These are phyloP conservation scores for Poeciliopsis prolifica DNA, from an alignment of 2,113 vertebrate genomes.

Conservation along the genomic window DNA sequence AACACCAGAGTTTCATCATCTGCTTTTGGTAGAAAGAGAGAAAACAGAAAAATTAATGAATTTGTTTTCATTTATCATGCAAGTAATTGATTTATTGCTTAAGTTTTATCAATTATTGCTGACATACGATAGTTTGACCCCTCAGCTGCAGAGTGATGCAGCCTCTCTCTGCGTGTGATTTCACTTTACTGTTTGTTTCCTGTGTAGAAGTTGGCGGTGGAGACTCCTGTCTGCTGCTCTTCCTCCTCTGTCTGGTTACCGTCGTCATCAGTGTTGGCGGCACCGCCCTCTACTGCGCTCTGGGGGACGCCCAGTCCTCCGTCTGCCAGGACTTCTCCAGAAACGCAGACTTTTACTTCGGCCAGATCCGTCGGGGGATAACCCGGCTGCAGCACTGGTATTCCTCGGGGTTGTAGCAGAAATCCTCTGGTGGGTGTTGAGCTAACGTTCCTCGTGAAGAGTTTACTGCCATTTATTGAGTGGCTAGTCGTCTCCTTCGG, in stretches of 20 bases:
- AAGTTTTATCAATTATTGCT: too few relatives aligned
- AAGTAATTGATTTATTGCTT: too few relatives aligned
- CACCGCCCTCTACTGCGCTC: conserved; percentile 95
- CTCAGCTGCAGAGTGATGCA: not conserved
- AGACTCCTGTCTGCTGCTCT: conserved; percentile 92
- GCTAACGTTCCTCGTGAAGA: conserved; percentile 17
- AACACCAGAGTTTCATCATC: too few relatives aligned
- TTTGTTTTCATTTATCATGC: too few relatives aligned
- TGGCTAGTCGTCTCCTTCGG: conserved; percentile 16
- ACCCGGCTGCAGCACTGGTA: conserved; percentile 89
- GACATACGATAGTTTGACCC: too few relatives aligned
- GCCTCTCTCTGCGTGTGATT: not conserved
- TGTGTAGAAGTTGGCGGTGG: conserved; percentile 88
- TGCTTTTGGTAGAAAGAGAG: too few relatives aligned
- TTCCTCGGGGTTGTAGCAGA: conserved; percentile 80
- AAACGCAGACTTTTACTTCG: conserved; percentile 93
- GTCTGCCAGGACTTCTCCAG: conserved; percentile 93
- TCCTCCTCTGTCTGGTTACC: conserved; percentile 92
- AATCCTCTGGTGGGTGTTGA: not conserved
- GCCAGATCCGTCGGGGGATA: conserved; percentile 85
- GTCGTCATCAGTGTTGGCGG: conserved; percentile 96
- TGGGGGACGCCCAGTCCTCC: conserved; percentile 89
- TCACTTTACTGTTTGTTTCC: not conserved
- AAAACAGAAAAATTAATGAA: too few relatives aligned
- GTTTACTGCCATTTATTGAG: not conserved